These are phyloP conservation scores for Atrina japonica DNA, from an alignment of 2,888 invertebrate species.

Conservation along the genomic window DNA sequence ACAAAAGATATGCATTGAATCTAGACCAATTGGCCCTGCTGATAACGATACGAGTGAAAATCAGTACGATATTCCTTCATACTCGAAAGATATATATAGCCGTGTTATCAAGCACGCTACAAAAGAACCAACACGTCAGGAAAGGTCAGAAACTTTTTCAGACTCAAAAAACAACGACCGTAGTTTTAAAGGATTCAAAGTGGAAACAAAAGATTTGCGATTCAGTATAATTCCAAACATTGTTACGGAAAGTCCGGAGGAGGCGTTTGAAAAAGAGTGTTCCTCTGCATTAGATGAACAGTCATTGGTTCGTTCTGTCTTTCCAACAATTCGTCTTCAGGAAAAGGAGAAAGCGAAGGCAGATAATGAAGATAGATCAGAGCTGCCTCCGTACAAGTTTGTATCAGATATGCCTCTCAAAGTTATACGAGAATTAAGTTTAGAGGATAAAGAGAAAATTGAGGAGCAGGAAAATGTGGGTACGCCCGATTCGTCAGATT, in stretches of 20 bases:
- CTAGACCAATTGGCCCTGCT: slow-evolving; percentile 45
- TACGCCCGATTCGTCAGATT: slow-evolving; percentile 61
- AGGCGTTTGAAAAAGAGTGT: slow-evolving; percentile 26
- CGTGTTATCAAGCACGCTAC: slow-evolving; percentile 61
- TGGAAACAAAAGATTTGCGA: slow-evolving; percentile 57
- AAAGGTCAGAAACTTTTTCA: not conserved
- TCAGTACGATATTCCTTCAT: slow-evolving; percentile 49
- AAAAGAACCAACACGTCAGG: slow-evolving; percentile 35
- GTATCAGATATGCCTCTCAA: slow-evolving; percentile 37
- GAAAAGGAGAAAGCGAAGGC: slow-evolving; percentile 19
- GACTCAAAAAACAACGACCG: slow-evolving; percentile 12
- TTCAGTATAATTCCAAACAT: slow-evolving; percentile 47
- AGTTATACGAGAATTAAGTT: slow-evolving; percentile 49
- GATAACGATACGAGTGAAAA: slow-evolving; percentile 21
- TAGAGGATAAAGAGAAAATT: slow-evolving; percentile 58
- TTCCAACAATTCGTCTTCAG: slow-evolving; percentile 31
- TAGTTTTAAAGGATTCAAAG: slow-evolving; percentile 18
- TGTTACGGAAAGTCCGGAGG: slow-evolving; percentile 31
- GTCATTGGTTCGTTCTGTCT: slow-evolving; percentile 21
- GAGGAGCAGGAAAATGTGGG: slow-evolving; percentile 54
- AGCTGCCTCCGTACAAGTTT: slow-evolving; percentile 45
- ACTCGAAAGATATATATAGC: slow-evolving; percentile 57
- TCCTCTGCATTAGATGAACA: slow-evolving; percentile 16
- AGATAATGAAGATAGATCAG: slow-evolving; percentile 3
- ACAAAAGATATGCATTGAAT: slow-evolving; percentile 60